Evolutionary conservation across 2,888 invertebrate species (phyloP), one percentile per base, ranked within the genome.

Genomic region (Drosophila anomalipes): DNA sequence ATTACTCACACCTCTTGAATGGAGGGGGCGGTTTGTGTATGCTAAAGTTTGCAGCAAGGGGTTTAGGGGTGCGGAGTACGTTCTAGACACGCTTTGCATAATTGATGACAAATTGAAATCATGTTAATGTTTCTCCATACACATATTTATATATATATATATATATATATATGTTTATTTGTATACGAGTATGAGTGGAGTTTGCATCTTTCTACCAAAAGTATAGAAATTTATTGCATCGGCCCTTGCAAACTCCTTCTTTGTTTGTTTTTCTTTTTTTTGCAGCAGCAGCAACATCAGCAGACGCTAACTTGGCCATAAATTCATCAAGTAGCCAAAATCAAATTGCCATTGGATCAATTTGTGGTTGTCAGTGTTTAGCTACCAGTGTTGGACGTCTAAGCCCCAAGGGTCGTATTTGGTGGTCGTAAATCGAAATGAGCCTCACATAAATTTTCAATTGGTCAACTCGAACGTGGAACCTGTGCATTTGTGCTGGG

Each of bases 91-190:
- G 91, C 89, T 92, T 93, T 92, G 92, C 92, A 92, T 92, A 92
- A 92, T 92, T 92, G 92, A 92, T 92, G 92, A 92, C 92, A 93
- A 92, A 92, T 92, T 92, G 92, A 92, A 92, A 92, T 91, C 90
- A 83, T 92, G 91, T 91, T 92, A 91, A 86, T 81, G 83, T 54
- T 72, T 51, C 58, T 35, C 47, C 47, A 26, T 9, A 44, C 12
- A 69, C 66, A 52, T 28, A 41, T 28, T 16, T 28, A 60, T 39
- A 35, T 41, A 22, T 41, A 32, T 33, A 37, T n/a, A 37, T 51
- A 52, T 44, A 61, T 14, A 59, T 56, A 22, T 22, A 28, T 22
- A 32, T 12, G 35, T 4, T 35, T 39, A 19, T 39, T 14, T 39
- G 19, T 28, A 9, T 9, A 28, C 14, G 51, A 51, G 51, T 51